Evolutionary conservation across 2,113 vertebrate genomes (phyloP), one percentile per base, ranked within the genome.

Genomic region (Pterocles orientalis): DNA sequence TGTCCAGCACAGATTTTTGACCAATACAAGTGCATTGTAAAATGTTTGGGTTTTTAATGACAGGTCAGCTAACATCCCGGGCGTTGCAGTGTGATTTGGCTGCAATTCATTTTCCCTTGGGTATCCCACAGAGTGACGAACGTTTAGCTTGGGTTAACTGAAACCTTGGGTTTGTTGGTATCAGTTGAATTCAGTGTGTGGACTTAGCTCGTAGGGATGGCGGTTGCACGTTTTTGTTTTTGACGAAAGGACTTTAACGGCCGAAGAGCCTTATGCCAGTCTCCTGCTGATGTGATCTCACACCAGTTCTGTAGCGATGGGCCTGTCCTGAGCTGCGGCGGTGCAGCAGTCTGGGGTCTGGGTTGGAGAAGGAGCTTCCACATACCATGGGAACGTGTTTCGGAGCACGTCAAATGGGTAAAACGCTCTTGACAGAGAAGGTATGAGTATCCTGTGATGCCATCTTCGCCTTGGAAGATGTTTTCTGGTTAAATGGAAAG

Each of bases 191-290:
- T 70, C 20, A 6, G 33, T 1, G 25, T 21, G 47, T 51, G 57
- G 28, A 12, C 23, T 45, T 48, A 7, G 4, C 45, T 28, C 3
- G 1, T n/a, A 12, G 4, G 25, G 78, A 20, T 33, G 25, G 45
- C 12, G 14, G 12, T 0, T 43, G 20, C 18, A 20, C 0, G 0
- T 9, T 62, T 71, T 23, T 2, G 2, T 18, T 19, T 82, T 48
- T 76, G 54, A 41, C 13, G 16, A 45, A 75, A 53, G 14, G 31
- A 17, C 36, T 45, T 43, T 2, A 24, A 1, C 72, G 45, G 65
- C 24, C 2, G 6, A 31, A 33, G 88, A 82, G 71, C 76, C 31
- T 78, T 21, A 0, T 20, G 39, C 33, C 14, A 4, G 21, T 12
- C 50, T 72, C 28, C 47, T 61, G n/a, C 53, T 65, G 78, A 29